Evolutionary conservation across 2,113 vertebrate genomes (phyloP).

Genomic region (Porphyrio hochstetteri): DNA sequence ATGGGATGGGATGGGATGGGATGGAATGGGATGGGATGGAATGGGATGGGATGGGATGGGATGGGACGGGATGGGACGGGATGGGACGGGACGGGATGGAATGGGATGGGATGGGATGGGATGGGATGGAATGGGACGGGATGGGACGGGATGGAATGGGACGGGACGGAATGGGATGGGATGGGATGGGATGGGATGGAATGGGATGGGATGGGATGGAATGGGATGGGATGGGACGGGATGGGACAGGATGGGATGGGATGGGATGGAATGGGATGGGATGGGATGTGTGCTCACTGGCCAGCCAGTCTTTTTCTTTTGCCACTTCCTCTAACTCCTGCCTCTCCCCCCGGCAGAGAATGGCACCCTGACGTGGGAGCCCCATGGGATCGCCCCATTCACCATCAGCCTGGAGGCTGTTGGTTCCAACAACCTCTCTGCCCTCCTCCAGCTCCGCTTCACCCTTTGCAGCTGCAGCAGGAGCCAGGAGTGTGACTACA

Average conservation of each 20-base stretch:
- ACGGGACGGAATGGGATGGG: background rate
- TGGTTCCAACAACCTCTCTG: constrained; percentile 24
- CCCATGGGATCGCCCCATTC: rapidly evolving
- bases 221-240: background rate
- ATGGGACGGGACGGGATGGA: background rate
- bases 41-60: background rate
- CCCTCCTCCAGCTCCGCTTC: constrained; percentile 46
- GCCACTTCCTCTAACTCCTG: background rate
- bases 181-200: too few species aligned
- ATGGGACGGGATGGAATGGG: background rate
- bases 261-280: background rate
- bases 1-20: too few species aligned
- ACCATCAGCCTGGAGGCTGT: constrained; percentile 10
- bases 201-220: background rate
- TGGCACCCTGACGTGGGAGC: constrained; percentile 2
- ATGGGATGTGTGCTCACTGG: rapidly evolving
- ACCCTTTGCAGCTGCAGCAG: constrained; percentile 56
- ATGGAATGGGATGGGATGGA: too few species aligned
- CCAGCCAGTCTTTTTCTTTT: background rate
- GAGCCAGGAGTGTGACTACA: constrained; percentile 49
- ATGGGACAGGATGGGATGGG: background rate
- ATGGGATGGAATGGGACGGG: background rate
- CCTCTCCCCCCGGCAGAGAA: background rate
- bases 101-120: too few species aligned
- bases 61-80: background rate